These are phyloP conservation scores for Merluccius polli DNA, from an alignment of 2,797 vertebrate species.

Conservation along the genomic window DNA sequence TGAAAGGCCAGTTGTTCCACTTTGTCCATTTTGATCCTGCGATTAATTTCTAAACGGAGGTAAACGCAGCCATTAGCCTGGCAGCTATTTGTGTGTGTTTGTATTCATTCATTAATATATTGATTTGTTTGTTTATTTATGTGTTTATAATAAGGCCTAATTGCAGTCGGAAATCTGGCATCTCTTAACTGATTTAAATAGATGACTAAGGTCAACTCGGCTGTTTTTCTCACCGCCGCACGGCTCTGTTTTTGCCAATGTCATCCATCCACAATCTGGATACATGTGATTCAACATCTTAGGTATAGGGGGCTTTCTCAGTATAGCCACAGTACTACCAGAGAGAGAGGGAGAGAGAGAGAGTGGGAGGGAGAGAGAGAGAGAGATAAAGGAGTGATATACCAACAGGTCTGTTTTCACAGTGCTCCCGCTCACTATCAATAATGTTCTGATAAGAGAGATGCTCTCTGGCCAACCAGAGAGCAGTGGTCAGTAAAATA, in stretches of 20 bases:
- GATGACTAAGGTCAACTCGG: not conserved
- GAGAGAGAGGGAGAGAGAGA: not conserved
- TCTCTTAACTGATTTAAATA: not conserved
- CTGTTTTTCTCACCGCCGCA: no score
- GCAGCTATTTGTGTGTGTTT: not conserved
- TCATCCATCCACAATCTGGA: not conserved
- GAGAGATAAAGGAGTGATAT: slow-evolving; percentile 50
- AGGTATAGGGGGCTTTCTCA: not conserved
- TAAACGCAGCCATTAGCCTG: slow-evolving; percentile 21
- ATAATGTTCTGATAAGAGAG: slow-evolving; percentile 73
- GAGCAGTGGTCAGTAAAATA: slow-evolving; percentile 76
- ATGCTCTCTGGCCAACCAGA: slow-evolving; percentile 72
- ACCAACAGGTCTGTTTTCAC: slow-evolving; percentile 70
- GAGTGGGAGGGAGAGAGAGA: not conserved
- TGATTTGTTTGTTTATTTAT: not conserved
- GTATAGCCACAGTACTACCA: no score
- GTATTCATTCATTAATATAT: slow-evolving; percentile 7
- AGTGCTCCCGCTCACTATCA: slow-evolving; percentile 66
- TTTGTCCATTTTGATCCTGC: slow-evolving; percentile 36
- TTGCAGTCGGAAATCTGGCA: not conserved
- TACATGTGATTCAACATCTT: not conserved
- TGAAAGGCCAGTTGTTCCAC: slow-evolving; percentile 49
- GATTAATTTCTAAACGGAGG: slow-evolving; percentile 37
- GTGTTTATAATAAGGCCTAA: not conserved
- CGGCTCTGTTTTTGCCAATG: not conserved